A percentile compares a stretch with the other conserved stretches of the same genome.
Conservation (phyloP, 2,888 invertebrate genomes). For the Aphodius granarius region DNA sequence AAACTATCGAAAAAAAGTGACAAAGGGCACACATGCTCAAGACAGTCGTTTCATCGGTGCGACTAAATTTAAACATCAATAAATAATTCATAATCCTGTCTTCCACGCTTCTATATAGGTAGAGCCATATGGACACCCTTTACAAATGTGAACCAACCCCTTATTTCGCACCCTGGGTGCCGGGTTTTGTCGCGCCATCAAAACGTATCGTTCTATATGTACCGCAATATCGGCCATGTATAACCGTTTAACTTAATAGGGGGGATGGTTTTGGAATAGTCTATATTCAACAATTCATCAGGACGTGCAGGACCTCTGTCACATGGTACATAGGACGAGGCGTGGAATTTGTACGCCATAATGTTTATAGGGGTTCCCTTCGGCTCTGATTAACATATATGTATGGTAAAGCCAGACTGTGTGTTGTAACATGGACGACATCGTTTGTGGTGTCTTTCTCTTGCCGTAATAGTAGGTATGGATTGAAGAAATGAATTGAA, state of each 20-base stretch:
- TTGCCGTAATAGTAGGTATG: background rate
- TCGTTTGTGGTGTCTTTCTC: background rate
- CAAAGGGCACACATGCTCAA: background rate
- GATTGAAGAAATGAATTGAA: background rate
- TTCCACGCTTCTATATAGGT: conserved; percentile 21
- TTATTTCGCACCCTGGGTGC: conserved; percentile 25
- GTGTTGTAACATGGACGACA: background rate
- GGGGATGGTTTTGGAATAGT: conserved; percentile 3
- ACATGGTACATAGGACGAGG: background rate
- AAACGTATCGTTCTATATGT: background rate
- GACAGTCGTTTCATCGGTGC: background rate
- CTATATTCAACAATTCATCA: background rate
- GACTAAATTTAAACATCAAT: conserved; percentile 14
- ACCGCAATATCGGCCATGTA: conserved; percentile 21
- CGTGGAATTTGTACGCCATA: conserved; percentile 18
- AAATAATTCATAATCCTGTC: conserved; percentile 26
- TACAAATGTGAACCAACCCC: conserved; percentile 21
- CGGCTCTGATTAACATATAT: background rate
- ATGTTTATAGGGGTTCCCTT: conserved; percentile 3
- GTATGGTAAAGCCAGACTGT: background rate
- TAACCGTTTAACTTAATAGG: conserved; percentile 29
- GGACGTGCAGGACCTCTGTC: background rate
- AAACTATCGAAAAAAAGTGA: background rate
- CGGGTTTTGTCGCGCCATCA: conserved; percentile 11
- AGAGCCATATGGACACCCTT: conserved; percentile 1